Percentiles rank a stretch among this genome's conserved stretches.
Conservation (phyloP, 1,140 invertebrate species). For the Leptinotarsa undecemlineata region DNA sequence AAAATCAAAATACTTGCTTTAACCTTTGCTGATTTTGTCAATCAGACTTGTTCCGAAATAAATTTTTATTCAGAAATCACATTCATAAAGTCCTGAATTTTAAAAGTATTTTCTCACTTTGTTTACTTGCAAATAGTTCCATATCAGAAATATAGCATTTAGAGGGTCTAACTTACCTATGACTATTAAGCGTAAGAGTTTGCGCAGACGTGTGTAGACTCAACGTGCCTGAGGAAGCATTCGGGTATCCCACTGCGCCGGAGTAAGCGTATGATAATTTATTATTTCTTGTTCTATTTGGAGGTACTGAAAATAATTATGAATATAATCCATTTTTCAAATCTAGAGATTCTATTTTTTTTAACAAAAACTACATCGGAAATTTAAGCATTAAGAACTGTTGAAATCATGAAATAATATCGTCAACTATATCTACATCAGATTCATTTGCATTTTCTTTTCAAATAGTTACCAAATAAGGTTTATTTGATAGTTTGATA, state of each 20-base stretch:
- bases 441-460: no score
- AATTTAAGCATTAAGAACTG: no score
- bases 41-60: no score
- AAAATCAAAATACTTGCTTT: background rate
- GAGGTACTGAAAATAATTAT: slow-evolving; percentile 32
- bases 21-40: no score
- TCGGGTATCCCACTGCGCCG: slow-evolving; percentile 40
- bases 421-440: no score
- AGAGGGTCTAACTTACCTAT: slow-evolving; percentile 46
- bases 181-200: slow-evolving; percentile 54
- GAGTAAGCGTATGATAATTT: slow-evolving; percentile 48
- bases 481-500: no score
- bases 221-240: slow-evolving; percentile 42
- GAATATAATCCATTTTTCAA: background rate
- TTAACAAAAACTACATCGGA: no score
- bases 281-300: slow-evolving; percentile 41
- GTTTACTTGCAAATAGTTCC: background rate
- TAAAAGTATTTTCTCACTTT: background rate
- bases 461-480: no score
- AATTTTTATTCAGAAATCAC: no score
- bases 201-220: slow-evolving; percentile 50
- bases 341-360: no score
- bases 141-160: background rate
- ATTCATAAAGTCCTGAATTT: background rate
- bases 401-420: no score